Evolutionary conservation across 2,113 vertebrate genomes (phyloP), one percentile per base, ranked within the genome.

Genomic region (Cariama cristata): DNA sequence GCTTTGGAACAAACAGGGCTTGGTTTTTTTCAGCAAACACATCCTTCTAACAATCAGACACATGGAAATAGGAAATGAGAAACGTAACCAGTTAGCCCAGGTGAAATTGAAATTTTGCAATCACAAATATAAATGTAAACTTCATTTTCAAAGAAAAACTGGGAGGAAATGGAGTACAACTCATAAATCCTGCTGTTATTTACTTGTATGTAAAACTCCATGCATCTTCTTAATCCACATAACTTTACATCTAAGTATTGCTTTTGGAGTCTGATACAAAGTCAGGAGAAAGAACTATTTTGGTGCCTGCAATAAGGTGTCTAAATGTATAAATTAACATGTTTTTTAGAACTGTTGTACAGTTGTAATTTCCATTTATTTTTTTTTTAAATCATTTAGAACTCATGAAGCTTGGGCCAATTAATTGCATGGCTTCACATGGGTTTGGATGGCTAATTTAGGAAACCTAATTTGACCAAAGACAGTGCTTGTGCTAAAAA

Each of bases 51-150:
- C 42, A 89, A n/a, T 66, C 73, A 90, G 42, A 90, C 0, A 2
- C 50, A 17, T 6, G 7, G n/a, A 91, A 94, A 79, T 13, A 66
- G 82, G 74, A 93, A 92, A 92, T 83, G n/a, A 95, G 56, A 93
- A 85, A 76, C 33, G 2, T 58, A 93, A 24, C 8, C 50, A 68
- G 50, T 69, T 89, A 79, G 45, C 17, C 45, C 24, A 64, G 55
- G 88, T 64, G 32, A 92, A 93, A 92, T 27, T 52, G n/a, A 44
- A 77, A 75, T 80, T 95, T 86, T 93, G 19, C 44, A 79, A 62
- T 44, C 18, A 69, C n/a, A 60, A 75, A 88, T 71, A 82, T 28
- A 83, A 88, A 81, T 13, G n/a, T 24, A 93, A 85, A 76, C 12
- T 79, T 75, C 24, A n/a, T 91, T 93, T 95, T 91, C 27, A 69